Evolutionary conservation across 2,113 vertebrate species (phyloP).

Genomic region (Pedetes capensis): DNA sequence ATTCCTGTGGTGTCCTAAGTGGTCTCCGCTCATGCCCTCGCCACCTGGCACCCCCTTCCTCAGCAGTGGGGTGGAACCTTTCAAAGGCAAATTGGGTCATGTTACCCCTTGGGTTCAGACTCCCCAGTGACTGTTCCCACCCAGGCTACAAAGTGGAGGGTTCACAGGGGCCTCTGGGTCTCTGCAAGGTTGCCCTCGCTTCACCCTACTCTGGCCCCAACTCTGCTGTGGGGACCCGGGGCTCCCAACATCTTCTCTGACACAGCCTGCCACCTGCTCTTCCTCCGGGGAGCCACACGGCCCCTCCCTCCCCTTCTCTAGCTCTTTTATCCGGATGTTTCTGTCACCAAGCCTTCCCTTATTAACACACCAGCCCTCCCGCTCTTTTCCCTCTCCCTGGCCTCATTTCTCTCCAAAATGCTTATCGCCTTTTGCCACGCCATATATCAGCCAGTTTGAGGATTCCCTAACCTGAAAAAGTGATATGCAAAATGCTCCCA

Average conservation of each 20-base stretch:
- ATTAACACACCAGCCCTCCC: background rate
- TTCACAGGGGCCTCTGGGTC: background rate
- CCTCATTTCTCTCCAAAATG: background rate
- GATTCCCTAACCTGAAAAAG: background rate
- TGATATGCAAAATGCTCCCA: background rate
- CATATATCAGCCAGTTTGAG: background rate
- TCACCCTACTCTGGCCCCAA: background rate
- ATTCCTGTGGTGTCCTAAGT: background rate
- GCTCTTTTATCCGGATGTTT: background rate
- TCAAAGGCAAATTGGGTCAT: background rate
- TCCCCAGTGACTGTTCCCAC: background rate
- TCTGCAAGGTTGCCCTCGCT: background rate
- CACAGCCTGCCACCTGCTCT: background rate
- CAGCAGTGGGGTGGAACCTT: background rate
- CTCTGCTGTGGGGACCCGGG: background rate
- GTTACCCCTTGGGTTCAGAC: no score
- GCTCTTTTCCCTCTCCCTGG: background rate
- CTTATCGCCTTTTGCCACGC: background rate
- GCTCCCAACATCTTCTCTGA: background rate
- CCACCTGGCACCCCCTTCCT: background rate
- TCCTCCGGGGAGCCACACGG: fast-evolving
- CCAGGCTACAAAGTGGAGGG: background rate
- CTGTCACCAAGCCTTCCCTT: background rate
- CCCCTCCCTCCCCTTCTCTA: background rate
- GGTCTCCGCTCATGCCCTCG: fast-evolving